Conservation (phyloP, 1,140 invertebrate species). For the Tachypleus tridentatus region DNA sequence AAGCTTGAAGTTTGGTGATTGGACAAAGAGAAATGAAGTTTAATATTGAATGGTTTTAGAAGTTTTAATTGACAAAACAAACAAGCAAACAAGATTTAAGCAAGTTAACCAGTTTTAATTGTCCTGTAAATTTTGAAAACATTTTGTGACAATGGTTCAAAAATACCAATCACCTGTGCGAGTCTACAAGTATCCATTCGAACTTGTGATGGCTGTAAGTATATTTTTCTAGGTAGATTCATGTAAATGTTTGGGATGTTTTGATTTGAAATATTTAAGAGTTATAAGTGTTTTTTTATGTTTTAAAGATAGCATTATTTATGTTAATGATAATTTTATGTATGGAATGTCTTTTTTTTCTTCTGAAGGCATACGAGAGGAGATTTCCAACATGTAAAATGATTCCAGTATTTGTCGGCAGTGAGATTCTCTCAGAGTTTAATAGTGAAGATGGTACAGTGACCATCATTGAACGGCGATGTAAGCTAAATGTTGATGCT, state of each 20-base stretch:
- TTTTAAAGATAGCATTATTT: constrained; percentile 1
- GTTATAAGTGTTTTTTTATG: not conserved
- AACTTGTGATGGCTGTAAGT: constrained; percentile 92
- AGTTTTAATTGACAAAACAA: too few relatives aligned
- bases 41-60: too few relatives aligned
- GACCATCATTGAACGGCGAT: constrained; percentile 72
- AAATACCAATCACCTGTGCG: constrained; percentile 90
- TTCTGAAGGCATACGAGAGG: constrained; percentile 74
- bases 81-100: too few relatives aligned
- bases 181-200: constrained; percentile 93
- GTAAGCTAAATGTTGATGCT: constrained; percentile 84
- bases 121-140: not conserved
- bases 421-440: constrained; percentile 66
- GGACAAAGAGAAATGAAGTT: too few relatives aligned
- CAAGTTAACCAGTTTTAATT: too few relatives aligned
- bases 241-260: not conserved
- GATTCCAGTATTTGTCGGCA: constrained; percentile 89
- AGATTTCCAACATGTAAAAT: constrained; percentile 88
- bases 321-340: constrained; percentile 14
- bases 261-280: not conserved
- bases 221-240: constrained; percentile 9
- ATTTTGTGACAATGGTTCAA: constrained; percentile 65
- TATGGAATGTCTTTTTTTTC: constrained; percentile 19
- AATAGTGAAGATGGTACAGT: constrained; percentile 63
- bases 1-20: too few relatives aligned